Conservation (phyloP, 92 coral and sea anemone genomes). For the Bergia sp. region DNA sequence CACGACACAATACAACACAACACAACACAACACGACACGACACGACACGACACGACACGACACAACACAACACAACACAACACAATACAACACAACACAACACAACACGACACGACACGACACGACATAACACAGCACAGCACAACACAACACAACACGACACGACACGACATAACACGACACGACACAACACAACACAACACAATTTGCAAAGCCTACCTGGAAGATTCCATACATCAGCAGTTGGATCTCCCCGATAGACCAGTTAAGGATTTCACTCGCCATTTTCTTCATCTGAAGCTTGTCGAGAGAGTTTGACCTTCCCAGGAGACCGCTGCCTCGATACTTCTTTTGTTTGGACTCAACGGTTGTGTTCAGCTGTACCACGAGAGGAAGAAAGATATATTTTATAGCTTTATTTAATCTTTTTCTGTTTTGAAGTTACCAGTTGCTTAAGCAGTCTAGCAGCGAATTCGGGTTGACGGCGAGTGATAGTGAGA, state of each 20-base stretch:
- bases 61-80: too few species aligned
- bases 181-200: background rate
- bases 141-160: too few species aligned
- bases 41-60: too few species aligned
- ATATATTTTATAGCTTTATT: too few species aligned
- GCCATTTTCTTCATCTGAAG: conserved; percentile 98
- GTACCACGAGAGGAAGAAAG: background rate
- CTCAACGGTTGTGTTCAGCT: conserved; percentile 90
- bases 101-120: too few species aligned
- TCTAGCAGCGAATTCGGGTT: background rate
- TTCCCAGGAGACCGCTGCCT: conserved; percentile 87
- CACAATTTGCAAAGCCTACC: conserved; percentile 49
- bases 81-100: too few species aligned
- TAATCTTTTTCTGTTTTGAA: background rate
- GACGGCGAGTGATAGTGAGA: background rate
- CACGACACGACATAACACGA: too few species aligned
- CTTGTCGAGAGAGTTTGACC: conserved; percentile 85
- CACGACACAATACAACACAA: too few species aligned
- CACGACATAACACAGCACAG: too few species aligned
- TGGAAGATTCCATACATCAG: conserved; percentile 93
- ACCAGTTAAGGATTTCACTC: conserved; percentile 89
- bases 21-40: background rate
- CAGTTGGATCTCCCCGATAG: conserved; percentile 84
- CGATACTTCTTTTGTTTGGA: conserved; percentile 82
- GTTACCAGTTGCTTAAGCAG: background rate